Base-by-base conservation (phyloP, 2,113 vertebrate species). In the Xyliphius kryptos region DNA sequence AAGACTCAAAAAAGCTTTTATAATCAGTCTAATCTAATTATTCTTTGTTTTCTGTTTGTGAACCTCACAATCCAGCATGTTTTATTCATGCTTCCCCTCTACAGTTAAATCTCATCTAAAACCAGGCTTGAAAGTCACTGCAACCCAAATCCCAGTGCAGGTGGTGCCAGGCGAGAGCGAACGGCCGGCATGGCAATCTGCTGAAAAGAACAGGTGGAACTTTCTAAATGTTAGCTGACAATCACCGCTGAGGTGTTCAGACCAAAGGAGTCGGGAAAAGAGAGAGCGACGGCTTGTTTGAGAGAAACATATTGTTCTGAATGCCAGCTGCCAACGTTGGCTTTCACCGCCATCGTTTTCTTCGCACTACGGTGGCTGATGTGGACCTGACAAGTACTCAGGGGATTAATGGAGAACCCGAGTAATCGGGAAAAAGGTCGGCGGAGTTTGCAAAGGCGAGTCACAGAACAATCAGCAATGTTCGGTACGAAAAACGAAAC, bases 61-160 rank as follows among this genome's bases (percentile, higher is more conserved):
- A 22, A 74, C 69, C 72, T 11, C 47, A 66, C 61, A 59, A 61
- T 43, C 65, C 50, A 60, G 67, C 74, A 87, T 85, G 77, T 85
- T 85, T 86, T 85, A 85, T 87, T 86, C 83, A 87, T 84, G 72
- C 61, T 75, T 61, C n/a, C 66, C 74, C 74, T 65, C 77, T 54
- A 15, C 20, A 40, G 48, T 61, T 64, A 71, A 69, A 75, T 71
- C 56, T 44, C 17, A 85, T 86, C 81, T 86, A 77, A 81, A 79
- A 80, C 72, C 76, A 68, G 74, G 75, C 74, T 66, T 78, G 78
- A 68, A 63, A 79, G 70, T 67, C 71, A 76, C 59, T 50, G 71
- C 73, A 65, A 61, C 73, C 69, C 49, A 72, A 83, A 84, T 86
- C 74, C 72, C 80, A 82, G 82, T 85, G 82, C 85, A 81, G 72